Evolutionary conservation across 2,113 vertebrate species (phyloP).

Genomic region (Phasianus colchicus): DNA sequence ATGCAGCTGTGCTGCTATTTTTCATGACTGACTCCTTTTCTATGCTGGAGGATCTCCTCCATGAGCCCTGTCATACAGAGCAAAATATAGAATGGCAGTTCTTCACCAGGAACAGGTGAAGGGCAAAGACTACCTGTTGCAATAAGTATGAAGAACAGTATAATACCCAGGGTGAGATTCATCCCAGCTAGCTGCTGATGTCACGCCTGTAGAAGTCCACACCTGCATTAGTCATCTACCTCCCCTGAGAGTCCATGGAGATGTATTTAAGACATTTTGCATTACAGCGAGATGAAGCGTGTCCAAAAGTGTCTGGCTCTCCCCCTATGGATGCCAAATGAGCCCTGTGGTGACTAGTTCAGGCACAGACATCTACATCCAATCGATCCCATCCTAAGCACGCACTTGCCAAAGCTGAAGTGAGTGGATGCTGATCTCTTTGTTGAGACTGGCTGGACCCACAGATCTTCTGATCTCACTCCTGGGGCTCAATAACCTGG

Average conservation of each 20-base stretch:
- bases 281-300: background rate
- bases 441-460: background rate
- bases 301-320: background rate
- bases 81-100: background rate
- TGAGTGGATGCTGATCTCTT: background rate
- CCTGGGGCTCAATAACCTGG: too few species aligned
- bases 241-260: background rate
- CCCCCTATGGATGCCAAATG: background rate
- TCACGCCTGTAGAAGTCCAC: background rate
- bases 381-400: background rate
- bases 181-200: background rate
- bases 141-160: background rate
- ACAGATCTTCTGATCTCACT: background rate
- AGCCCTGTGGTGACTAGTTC: background rate
- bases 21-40: background rate
- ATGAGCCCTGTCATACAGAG: background rate
- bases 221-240: background rate
- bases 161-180: background rate
- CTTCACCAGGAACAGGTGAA: background rate
- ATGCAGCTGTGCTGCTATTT: constrained; percentile 39
- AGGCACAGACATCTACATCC: background rate
- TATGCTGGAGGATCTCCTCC: background rate
- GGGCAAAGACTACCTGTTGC: background rate
- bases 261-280: background rate
- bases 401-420: background rate